Base-by-base conservation (phyloP, 2,888 invertebrate species). In the Drosophila atripex region DNA sequence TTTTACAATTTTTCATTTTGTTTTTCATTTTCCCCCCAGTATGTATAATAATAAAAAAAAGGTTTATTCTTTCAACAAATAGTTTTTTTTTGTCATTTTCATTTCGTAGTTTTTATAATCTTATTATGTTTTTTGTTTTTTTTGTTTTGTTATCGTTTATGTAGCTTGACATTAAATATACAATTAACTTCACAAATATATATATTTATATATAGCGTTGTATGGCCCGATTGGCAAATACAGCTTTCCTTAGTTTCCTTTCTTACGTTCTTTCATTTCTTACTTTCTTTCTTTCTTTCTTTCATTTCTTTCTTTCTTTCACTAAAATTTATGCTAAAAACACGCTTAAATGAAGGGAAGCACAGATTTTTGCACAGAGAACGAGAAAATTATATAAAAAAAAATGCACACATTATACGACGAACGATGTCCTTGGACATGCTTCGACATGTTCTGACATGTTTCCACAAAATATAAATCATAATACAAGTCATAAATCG, bases 311-410 rank as follows among this genome's bases (percentile, higher is more conserved):
- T 12, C 1, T 35, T 35, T 71, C 75, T 80, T 89, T 86, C 73
- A 83, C 88, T 86, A 86, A 88, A 88, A 89, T 89, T 87, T 88
- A 88, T 80, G 86, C 88, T 88, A 88, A 87, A 70, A 87, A 87
- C 87, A 83, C 77, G 75, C 89, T 88, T 87, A 89, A 89, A 85
- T 83, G 89, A 89, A 87, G 79, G 89, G 89, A 90, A 90, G 89
- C 89, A 89, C 89, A 88, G 82, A 85, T 90, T 69, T 69, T 89
- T 84, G 86, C 86, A 88, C 73, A 78, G 71, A 61, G 77, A 77
- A 63, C 65, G 78, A 72, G 72, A 71, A 46, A 38, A 50, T 38
- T 50, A 38, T 55, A 45, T 45, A 54, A 54, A 72, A 54, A 72
- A 53, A 52, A 70, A 71, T 70, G 50, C 60, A 59, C 60, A 72